Base-by-base conservation (phyloP, 2,888 invertebrate species). In the Gymnoscelis rufifasciata region DNA sequence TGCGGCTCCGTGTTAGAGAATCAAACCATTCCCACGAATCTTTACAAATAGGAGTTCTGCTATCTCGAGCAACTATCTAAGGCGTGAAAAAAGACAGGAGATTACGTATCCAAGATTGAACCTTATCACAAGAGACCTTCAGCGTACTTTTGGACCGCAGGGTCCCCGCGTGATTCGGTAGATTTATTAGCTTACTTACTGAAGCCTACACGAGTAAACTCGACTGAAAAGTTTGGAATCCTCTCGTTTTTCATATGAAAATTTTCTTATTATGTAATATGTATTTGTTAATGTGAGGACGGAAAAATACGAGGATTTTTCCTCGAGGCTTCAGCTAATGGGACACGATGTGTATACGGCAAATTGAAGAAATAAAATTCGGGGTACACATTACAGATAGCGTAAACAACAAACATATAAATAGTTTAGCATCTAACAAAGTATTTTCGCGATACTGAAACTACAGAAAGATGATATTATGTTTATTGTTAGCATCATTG, bases 121-220 rank as follows among this genome's bases (percentile, higher is more conserved):
- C 75, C 73, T 73, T 77, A 77, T 70, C 66, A 68, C 60, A 57
- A 60, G 52, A 56, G 66, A 63, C 63, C 62, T 74, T 74, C 74
- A 71, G 68, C 66, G 60, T 69, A 61, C 71, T 58, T 64, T 68
- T 10, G 66, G 64, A 64, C 62, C 54, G 57, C 57, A 64, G 61
- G 64, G 71, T 78, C 79, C 78, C 79, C 78, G 71, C 70, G 73
- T 56, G 68, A 71, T 73, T 75, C 71, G 65, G 51, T 64, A 71
- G 78, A 87, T 86, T 82, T 87, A 83, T 83, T 72, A 65, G 70
- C 68, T 77, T 76, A 69, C 75, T 73, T 72, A 71, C 65, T 48
- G 23, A 13, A 61, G 59, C 68, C 66, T 71, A 71, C 68, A 66
- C 54, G 48, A 68, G 66, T 66, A 71, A 76, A 75, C 71, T 72